Base-by-base conservation (phyloP, 2,797 vertebrate species). In the Amazona finschi region DNA sequence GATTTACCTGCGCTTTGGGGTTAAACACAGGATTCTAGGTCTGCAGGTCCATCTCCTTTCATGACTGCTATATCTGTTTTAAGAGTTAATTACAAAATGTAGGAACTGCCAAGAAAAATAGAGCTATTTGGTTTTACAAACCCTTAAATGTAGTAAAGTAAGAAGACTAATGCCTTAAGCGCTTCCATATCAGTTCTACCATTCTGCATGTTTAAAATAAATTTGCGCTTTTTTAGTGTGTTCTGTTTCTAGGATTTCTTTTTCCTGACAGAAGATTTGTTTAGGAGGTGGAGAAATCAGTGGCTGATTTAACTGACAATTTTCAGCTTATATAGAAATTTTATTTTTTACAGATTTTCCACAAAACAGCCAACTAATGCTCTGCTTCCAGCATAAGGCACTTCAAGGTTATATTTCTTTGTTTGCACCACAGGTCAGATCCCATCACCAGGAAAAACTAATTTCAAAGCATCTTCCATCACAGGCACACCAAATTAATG, bases 371-470 rank as follows among this genome's bases (percentile, higher is more conserved):
- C 21, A 62, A 50, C 69, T 70, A 85, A 75, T 60, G 31, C 50
- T 92, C 33, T 73, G 44, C 30, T 83, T 79, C 67, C 71, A 74
- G 71, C 49, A 33, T 17, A 53, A 58, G 69, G 36, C 67, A 71
- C 76, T 86, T 91, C 79, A 90, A 95, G 90, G 70, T 88, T 5
- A 0, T 88, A 74, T 87, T 89, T 79, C 76, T 95, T 94, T 95
- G 60, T 95, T 96, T 91, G 81, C 91, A 88, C 75, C 70, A 89
- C 91, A 94, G 95, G 94, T 94, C 91, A 91, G 86, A 90, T 85
- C 41, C 58, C 47, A 66, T 92, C 92, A 80, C 64, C 85, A 87
- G 62, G 58, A 93, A 82, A 94, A 85, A 92, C 87, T 96, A 95
- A 95, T 96, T 93, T 84, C 74, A 90, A 90, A 90, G 69, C 62